Conservation (phyloP, 2,888 invertebrate genomes). For the Orthonychiurus folsomi region DNA sequence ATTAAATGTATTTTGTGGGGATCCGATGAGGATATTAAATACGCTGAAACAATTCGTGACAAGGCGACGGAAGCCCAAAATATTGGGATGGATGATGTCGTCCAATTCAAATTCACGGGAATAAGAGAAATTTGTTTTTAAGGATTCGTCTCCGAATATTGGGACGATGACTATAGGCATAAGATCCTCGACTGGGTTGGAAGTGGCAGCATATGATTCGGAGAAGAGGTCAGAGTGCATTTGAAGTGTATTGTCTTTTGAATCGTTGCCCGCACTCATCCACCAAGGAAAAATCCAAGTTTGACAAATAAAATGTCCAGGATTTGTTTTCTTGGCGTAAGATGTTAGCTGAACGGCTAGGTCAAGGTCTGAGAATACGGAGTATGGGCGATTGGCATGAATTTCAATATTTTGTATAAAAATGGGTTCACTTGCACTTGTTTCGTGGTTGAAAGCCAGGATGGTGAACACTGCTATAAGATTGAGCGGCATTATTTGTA, state of each 20-base stretch:
- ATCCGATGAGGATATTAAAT: neutral
- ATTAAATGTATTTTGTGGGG: neutral
- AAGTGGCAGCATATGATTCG: neutral
- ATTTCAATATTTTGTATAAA: no score
- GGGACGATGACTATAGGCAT: neutral
- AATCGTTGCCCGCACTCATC: neutral
- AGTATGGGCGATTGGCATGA: no score
- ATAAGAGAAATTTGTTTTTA: constrained; percentile 8
- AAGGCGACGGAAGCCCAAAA: neutral
- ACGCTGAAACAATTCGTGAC: neutral
- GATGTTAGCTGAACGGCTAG: neutral
- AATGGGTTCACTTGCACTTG: no score
- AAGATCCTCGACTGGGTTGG: neutral
- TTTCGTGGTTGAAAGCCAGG: no score
- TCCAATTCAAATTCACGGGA: constrained; percentile 8
- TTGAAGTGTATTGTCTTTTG: no score
- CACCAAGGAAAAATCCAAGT: constrained; percentile 11
- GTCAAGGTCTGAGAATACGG: neutral
- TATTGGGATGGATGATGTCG: neutral
- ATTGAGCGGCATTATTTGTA: no score
- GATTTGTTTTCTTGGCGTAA: neutral
- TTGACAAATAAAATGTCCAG: constrained; percentile 7
- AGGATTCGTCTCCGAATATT: neutral
- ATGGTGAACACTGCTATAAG: no score
- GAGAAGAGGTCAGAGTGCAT: neutral